Conservation (phyloP, 2,113 vertebrate genomes). For the Rhinoptilus africanus region DNA sequence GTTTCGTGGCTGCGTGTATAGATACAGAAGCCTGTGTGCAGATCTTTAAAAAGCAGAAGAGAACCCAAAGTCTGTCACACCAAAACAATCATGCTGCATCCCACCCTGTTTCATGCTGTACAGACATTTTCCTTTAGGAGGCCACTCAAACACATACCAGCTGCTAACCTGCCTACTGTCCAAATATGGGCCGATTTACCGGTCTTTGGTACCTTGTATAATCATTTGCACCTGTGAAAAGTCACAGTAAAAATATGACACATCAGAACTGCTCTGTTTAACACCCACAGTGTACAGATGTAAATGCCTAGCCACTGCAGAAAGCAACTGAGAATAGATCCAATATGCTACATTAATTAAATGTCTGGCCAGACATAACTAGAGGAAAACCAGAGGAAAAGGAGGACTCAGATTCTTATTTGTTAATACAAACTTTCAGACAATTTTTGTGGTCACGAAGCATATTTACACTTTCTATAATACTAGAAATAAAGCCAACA, state of each 20-base stretch:
- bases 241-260: not conserved
- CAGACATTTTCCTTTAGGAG: not conserved
- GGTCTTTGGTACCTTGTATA: not conserved
- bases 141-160: not conserved
- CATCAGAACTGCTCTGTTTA: not conserved
- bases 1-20: not conserved
- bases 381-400: not conserved
- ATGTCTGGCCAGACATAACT: not conserved
- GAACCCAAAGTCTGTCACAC: not conserved
- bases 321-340: not conserved
- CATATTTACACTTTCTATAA: not conserved
- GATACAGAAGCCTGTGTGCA: not conserved
- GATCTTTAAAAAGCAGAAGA: not conserved
- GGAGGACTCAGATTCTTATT: not conserved
- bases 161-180: not conserved
- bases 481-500: not conserved
- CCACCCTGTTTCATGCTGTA: not conserved
- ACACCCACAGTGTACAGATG: conserved; percentile 3
- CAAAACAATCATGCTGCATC: not conserved
- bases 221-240: not conserved
- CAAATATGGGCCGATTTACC: not conserved
- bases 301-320: not conserved
- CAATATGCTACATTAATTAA: not conserved
- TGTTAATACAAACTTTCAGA: not conserved
- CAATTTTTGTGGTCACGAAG: not conserved